Conservation (phyloP, 2,113 vertebrate species). For the Scartelaos histophorus region DNA sequence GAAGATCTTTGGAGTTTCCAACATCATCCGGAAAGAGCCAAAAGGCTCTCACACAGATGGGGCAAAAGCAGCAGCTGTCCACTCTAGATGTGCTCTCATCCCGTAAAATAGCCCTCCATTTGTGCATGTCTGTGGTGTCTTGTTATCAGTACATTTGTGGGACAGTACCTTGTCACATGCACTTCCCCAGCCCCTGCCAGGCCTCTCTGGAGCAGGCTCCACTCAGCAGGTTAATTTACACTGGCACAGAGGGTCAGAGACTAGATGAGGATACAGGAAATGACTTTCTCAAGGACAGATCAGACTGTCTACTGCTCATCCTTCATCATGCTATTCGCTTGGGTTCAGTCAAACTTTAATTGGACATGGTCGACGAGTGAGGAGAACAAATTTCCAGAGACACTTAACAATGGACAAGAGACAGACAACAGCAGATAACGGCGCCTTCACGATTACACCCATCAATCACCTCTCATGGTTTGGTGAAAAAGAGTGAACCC, state of each 20-base stretch:
- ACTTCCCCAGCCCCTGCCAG: constrained; percentile 16
- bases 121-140: constrained; percentile 16
- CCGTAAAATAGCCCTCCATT: constrained; percentile 34
- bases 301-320: constrained; percentile 44
- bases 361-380: constrained; percentile 65
- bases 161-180: constrained; percentile 19
- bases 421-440: constrained; percentile 46
- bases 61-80: constrained; percentile 42
- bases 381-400: constrained; percentile 64
- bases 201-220: constrained; percentile 44
- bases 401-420: constrained; percentile 51
- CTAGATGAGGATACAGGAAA: constrained; percentile 62
- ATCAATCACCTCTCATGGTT: constrained; percentile 58
- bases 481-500: constrained; percentile 54
- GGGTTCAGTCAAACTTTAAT: constrained; percentile 63
- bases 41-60: constrained; percentile 68
- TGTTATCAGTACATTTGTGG: constrained; percentile 35
- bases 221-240: constrained; percentile 58
- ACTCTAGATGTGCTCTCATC: constrained; percentile 25
- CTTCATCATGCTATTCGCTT: constrained; percentile 40
- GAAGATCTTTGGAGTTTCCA: constrained; percentile 9
- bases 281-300: constrained; percentile 71
- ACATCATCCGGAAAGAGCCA: constrained; percentile 45
- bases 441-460: constrained; percentile 44
- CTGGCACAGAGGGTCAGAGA: constrained; percentile 35